These are phyloP conservation scores for Coturnix japonica DNA, from an alignment of 2,113 vertebrate genomes.

Conservation along the genomic window DNA sequence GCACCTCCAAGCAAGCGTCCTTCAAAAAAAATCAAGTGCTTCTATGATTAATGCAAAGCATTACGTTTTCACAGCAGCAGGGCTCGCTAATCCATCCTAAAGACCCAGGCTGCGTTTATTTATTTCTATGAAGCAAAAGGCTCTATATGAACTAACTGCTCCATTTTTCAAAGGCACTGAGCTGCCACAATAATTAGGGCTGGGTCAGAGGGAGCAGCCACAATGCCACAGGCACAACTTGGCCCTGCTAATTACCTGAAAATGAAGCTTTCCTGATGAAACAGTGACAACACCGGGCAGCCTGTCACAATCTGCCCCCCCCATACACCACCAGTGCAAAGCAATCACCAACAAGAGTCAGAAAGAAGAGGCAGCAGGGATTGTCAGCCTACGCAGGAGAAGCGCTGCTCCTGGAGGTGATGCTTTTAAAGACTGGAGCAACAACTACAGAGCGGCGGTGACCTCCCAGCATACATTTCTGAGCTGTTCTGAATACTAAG, in stretches of 20 bases:
- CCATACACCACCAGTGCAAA: not conserved
- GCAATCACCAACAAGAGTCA: not conserved
- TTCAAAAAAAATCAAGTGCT: not conserved
- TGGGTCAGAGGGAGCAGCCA: conserved; percentile 32
- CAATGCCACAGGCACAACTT: not conserved
- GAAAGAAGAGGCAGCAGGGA: not conserved
- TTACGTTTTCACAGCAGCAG: not conserved
- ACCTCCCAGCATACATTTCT: not conserved
- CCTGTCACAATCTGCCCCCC: not conserved
- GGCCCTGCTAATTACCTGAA: conserved; percentile 29
- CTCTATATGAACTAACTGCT: conserved; percentile 2
- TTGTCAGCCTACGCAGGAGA: not conserved
- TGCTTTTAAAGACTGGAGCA: not conserved
- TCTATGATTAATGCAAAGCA: not conserved
- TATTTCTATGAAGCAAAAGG: conserved; percentile 37
- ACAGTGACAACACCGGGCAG: not conserved
- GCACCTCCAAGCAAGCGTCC: not conserved
- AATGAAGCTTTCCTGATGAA: not conserved
- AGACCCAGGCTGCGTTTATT: not conserved
- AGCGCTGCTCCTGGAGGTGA: not conserved
- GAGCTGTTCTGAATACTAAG: not conserved
- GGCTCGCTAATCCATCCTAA: conserved; percentile 26
- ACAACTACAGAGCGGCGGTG: not conserved
- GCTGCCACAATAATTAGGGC: conserved; percentile 10
- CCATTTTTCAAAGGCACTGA: conserved; percentile 21